Conservation (phyloP, 2,888 invertebrate genomes). For the Nasonovia ribisnigri region DNA sequence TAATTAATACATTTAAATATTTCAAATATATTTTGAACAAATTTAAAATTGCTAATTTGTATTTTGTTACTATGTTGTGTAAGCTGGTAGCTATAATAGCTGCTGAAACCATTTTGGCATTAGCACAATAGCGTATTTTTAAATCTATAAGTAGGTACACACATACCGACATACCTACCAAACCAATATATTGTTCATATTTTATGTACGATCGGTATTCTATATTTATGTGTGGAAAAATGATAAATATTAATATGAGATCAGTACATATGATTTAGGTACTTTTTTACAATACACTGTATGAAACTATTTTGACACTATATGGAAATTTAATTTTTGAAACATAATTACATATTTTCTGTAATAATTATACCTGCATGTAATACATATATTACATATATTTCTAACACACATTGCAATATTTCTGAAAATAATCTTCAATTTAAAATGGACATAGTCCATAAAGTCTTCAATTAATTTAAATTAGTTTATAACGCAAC, state of each 20-base stretch:
- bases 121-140: background rate
- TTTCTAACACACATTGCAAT: background rate
- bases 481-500: background rate
- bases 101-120: background rate
- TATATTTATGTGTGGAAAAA: background rate
- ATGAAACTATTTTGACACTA: background rate
- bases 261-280: background rate
- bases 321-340: background rate
- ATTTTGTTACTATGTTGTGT: background rate
- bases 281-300: background rate
- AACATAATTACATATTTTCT: background rate
- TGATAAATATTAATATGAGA: background rate
- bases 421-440: background rate
- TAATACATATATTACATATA: background rate
- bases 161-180: background rate
- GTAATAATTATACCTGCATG: background rate
- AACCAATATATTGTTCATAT: background rate
- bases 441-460: background rate
- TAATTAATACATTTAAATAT: background rate
- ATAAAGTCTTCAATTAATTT: background rate
- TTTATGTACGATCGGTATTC: background rate
- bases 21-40: background rate
- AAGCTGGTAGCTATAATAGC: background rate
- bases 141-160: background rate
- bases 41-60: background rate